Conservation (phyloP, 2,797 vertebrate genomes). For the Halcyon badia region DNA sequence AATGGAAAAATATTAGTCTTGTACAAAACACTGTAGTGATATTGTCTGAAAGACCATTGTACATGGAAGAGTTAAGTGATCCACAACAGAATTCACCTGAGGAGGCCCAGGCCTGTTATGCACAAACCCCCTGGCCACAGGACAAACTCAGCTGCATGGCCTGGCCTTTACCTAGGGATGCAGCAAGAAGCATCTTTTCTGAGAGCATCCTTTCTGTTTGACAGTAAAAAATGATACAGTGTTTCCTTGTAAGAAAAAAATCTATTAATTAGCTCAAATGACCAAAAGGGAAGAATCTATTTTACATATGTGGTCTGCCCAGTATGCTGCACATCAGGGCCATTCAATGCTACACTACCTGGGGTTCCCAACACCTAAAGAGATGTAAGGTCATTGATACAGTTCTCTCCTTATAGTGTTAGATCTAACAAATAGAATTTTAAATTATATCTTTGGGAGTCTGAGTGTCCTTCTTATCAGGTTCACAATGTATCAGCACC, state of each 20-base stretch:
- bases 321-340: rapidly evolving
- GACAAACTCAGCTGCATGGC: not conserved
- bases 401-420: not conserved
- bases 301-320: not conserved
- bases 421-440: not conserved
- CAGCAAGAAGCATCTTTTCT: not conserved
- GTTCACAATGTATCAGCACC: not conserved
- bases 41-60: not conserved
- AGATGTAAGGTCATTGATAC: not conserved
- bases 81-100: not conserved
- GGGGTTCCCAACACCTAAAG: not conserved
- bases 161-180: not conserved
- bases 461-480: not conserved
- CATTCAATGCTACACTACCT: not conserved
- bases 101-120: too few relatives aligned
- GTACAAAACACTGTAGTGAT: not conserved
- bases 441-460: not conserved
- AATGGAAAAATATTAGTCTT: not conserved
- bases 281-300: not conserved
- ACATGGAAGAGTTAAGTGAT: not conserved
- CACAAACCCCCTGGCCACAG: too few relatives aligned
- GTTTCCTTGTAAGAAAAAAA: not conserved
- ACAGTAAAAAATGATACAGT: not conserved
- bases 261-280: not conserved
- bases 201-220: not conserved